Base-by-base conservation (phyloP, 35 echinoderm and acorn worm genomes). In the Apostichopus parvimensis region DNA sequence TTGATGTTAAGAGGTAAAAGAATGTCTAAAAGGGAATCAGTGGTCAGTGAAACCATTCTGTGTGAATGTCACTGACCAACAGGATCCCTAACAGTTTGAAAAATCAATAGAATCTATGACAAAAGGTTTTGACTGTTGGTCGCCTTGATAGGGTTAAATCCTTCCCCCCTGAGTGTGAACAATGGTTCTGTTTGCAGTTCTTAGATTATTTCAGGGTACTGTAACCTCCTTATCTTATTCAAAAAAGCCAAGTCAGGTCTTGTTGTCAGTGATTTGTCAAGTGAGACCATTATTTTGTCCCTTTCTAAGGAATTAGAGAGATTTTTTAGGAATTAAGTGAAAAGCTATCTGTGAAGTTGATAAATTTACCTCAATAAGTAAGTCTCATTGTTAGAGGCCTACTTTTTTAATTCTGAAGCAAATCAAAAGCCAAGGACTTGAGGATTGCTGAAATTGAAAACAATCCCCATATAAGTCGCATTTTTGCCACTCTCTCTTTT, bases 91-190 rank as follows among this genome's bases (percentile, higher is more conserved):
- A 68, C 64, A 68, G 64, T 68, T 14, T 68, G 11, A 68, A 11
- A 68, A 68, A 18, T 14, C 11, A 68, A 68, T 4, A 68, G 18
- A 68, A 68, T 14, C 64, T 14, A 68, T 11, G 11, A 8, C 6
- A 68, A 68, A 68, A 68, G 64, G 64, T 68, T 68, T 68, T 68
- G 64, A 68, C 64, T 68, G 64, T 68, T 68, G 64, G 64, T 68
- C 64, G 11, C 64, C 64, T 68, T 68, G 64, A 68, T 18, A 68
- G 9, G 64, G 11, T 18, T 68, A 68, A 68, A 68, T 68, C 64
- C 64, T 68, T 14, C 11, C 64, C 64, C 18, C 18, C 18, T 68
- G 11, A 68, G 11, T 45, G 34, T 68, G 64, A 68, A 68, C 64
- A 68, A 68, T 68, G 64, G 64, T 18, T 9, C 64, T 68, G 64